Percentiles rank a stretch among this genome's conserved stretches.
Conservation (phyloP, 2,113 vertebrate genomes). For the Platycercus adscitus region DNA sequence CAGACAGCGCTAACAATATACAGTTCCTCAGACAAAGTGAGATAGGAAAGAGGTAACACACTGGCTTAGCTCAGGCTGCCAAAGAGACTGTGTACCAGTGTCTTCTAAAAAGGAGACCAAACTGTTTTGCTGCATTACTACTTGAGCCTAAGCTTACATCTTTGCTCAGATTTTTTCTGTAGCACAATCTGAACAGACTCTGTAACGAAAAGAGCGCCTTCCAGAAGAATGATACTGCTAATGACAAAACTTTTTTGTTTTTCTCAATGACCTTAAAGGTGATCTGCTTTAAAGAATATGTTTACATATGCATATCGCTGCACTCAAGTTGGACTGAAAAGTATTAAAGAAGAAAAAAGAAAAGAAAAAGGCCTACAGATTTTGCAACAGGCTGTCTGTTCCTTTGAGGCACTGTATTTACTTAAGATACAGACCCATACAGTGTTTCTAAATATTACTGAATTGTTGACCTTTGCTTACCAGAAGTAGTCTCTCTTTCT, state of each 20-base stretch:
- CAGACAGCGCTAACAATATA: slow-evolving; percentile 96
- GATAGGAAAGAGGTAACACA: slow-evolving; percentile 98
- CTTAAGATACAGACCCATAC: slow-evolving; percentile 68
- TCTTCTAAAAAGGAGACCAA: slow-evolving; percentile 71
- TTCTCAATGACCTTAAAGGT: slow-evolving; percentile 90
- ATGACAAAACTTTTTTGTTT: slow-evolving; percentile 71
- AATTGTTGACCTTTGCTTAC: slow-evolving; percentile 88
- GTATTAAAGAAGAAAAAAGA: slow-evolving; percentile 41
- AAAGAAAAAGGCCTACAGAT: slow-evolving; percentile 69
- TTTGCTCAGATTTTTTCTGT: slow-evolving; percentile 86
- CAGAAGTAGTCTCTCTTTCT: slow-evolving; percentile 78
- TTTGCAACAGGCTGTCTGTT: slow-evolving; percentile 76
- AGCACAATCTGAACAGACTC: slow-evolving; percentile 87
- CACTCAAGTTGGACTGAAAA: slow-evolving; percentile 87
- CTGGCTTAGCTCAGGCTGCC: slow-evolving; percentile 79
- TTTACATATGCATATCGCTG: slow-evolving; percentile 97
- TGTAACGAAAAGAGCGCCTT: slow-evolving; percentile 72
- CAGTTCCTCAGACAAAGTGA: slow-evolving; percentile 98
- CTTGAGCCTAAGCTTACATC: slow-evolving; percentile 84
- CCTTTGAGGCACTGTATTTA: slow-evolving; percentile 79
- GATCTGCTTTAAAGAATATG: slow-evolving; percentile 94
- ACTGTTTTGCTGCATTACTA: slow-evolving; percentile 86
- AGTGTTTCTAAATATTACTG: slow-evolving; percentile 79
- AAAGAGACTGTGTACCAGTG: slow-evolving; percentile 79
- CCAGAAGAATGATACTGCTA: slow-evolving; percentile 77